phyloP scores from a whole-genome alignment of 2,113 vertebrate genomes.

The Colossoma macropomum region DNA sequence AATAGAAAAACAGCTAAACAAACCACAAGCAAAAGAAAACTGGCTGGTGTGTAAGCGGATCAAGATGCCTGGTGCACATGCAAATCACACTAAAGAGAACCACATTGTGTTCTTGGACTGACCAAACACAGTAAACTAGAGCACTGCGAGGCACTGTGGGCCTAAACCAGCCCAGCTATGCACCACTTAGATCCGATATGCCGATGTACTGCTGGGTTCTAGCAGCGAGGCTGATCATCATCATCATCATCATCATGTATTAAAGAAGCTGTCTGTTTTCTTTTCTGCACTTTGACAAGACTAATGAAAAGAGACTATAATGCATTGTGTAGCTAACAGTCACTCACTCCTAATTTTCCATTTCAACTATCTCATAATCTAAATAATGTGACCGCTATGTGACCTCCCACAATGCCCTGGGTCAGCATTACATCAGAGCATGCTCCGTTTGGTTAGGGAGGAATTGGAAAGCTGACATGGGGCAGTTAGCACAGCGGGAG shows the following conservation, averaged over 20 bases:
- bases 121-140: slow-evolving; percentile 13
- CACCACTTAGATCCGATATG: neutral
- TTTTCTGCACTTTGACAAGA: neutral
- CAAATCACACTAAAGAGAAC: slow-evolving; percentile 52
- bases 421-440: neutral
- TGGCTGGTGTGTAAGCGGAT: slow-evolving; percentile 35
- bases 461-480: neutral
- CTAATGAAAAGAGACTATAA: neutral
- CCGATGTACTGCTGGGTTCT: too few species aligned
- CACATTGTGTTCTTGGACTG: slow-evolving; percentile 46
- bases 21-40: slow-evolving; percentile 32
- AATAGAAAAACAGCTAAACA: slow-evolving; percentile 32
- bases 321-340: neutral
- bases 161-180: slow-evolving; percentile 1
- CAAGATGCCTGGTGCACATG: slow-evolving; percentile 37
- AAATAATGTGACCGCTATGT: slow-evolving; percentile 18
- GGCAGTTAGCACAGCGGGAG: slow-evolving; percentile 8
- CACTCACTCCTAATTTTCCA: neutral
- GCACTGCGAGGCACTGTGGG: slow-evolving; percentile 1
- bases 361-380: slow-evolving; percentile 13
- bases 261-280: neutral
- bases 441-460: slow-evolving; percentile 23
- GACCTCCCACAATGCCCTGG: slow-evolving; percentile 46
- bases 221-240: neutral
- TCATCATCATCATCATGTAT: neutral